Evolutionary conservation across 2,797 vertebrate genomes (phyloP), one percentile per base, ranked within the genome.

Genomic region (Tachyglossus aculeatus): DNA sequence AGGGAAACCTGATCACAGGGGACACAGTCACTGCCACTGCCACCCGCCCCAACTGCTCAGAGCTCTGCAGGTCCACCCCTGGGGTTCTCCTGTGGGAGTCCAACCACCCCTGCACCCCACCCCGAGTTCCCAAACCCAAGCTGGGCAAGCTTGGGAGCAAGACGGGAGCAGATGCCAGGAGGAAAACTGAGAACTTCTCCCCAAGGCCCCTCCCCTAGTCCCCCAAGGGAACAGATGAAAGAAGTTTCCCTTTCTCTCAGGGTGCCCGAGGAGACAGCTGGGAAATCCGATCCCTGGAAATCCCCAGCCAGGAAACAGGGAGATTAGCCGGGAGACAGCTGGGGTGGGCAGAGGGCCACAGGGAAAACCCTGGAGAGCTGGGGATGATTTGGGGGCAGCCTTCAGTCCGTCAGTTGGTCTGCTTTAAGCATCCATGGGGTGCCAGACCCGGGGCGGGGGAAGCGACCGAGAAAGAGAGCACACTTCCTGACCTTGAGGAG

Each of bases 341-440:
- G 71, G 39, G 22, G 31, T 29, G 37, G 62, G 40, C 48, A 25
- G 38, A 3, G 6, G 4, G 68, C 25, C 38, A 50, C 5, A 9
- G 25, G 68, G 61, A 55, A 65, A 50, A 55, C 21, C 50, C 52
- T 24, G n/a, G n/a, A n/a, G n/a, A n/a, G n/a, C n/a, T n/a, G n/a
- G n/a, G n/a, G n/a, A n/a, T n/a, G 15, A 48, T 16, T 31, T 15
- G 15, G 15, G 29, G 29, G 27, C 13, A 45, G 43, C 43, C 27
- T 25, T n/a, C n/a, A n/a, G n/a, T n/a, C n/a, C n/a, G n/a, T n/a
- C 22, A 21, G 27, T 22, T 45, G 16, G 6, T 25, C 24, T 5
- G 25, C 16, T 48, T 48, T 31, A n/a, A 29, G 31, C 15, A 29
- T 7, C 13, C 43, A n/a, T 9, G 21, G 21, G 12, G 3, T 47